Conservation (phyloP, 2,113 vertebrate species). For the Chroicocephalus ridibundus region DNA sequence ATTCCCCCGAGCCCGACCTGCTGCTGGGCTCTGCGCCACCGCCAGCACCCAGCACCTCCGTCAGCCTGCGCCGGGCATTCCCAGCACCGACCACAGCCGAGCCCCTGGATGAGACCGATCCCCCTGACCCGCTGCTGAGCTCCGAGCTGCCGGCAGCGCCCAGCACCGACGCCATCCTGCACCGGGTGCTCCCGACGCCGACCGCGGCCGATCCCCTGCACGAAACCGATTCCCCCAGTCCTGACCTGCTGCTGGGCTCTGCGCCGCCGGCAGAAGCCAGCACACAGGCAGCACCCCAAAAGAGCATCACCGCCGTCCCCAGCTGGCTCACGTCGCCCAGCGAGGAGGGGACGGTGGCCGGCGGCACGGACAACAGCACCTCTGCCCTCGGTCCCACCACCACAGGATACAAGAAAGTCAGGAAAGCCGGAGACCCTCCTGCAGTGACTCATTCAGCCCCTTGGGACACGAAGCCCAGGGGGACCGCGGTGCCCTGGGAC, state of each 20-base stretch:
- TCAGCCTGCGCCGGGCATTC: background rate
- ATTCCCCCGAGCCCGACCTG: background rate
- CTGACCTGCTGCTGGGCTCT: background rate
- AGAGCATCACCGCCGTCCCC: background rate
- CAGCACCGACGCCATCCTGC: background rate
- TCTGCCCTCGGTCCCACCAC: background rate
- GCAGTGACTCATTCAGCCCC: fast-evolving
- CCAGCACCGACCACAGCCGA: background rate
- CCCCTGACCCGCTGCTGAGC: background rate
- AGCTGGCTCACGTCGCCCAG: fast-evolving
- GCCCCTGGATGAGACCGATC: background rate
- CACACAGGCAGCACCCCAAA: background rate
- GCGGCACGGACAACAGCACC: background rate
- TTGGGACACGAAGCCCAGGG: fast-evolving
- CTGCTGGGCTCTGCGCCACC: background rate
- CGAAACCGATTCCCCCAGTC: background rate
- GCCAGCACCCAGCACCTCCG: background rate
- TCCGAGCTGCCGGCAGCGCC: fast-evolving
- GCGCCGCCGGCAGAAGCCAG: fast-evolving
- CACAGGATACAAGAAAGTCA: background rate
- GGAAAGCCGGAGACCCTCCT: fast-evolving
- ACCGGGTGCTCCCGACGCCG: fast-evolving
- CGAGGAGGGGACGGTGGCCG: fast-evolving
- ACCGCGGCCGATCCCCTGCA: background rate
- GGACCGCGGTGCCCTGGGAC: background rate